A percentile compares a stretch with the other conserved stretches of the same genome.
phyloP scores from a whole-genome alignment of 2,888 invertebrate genomes.

The Heliconius aoede region DNA sequence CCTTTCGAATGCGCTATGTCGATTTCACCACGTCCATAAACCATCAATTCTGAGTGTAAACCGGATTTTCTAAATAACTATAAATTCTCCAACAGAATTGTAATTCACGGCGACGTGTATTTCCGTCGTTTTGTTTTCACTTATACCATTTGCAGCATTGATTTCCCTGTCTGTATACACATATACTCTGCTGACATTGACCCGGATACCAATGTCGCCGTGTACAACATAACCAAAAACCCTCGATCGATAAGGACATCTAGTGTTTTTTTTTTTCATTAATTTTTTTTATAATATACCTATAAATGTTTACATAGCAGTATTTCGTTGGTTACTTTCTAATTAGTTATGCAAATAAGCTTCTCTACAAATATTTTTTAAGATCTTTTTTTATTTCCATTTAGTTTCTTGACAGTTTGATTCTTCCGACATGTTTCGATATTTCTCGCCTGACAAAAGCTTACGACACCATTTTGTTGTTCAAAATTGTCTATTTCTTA shows the following conservation, averaged over 20 bases:
- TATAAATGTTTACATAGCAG: background rate
- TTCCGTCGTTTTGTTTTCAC: constrained; percentile 56
- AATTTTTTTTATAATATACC: background rate
- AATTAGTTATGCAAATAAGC: constrained; percentile 14
- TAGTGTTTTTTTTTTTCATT: constrained; percentile 47
- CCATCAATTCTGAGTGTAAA: background rate
- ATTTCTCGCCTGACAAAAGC: constrained; percentile 6
- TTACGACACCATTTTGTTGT: constrained; percentile 5
- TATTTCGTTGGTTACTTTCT: constrained; percentile 6
- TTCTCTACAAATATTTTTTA: background rate
- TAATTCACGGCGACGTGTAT: constrained; percentile 54
- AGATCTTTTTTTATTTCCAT: background rate
- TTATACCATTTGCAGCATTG: constrained; percentile 57
- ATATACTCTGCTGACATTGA: constrained; percentile 71
- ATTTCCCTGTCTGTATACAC: constrained; percentile 58
- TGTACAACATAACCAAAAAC: constrained; percentile 53
- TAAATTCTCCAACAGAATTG: constrained; percentile 47
- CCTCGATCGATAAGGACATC: constrained; percentile 62
- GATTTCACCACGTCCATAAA: background rate
- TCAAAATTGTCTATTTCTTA: constrained; percentile 34
- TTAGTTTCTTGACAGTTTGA: background rate
- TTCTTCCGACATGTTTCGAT: constrained; percentile 13
- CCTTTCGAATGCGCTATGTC: no score
- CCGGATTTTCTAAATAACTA: constrained; percentile 20
- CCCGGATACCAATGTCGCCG: constrained; percentile 69